Conservation (phyloP, 2,113 vertebrate species). For the Heterotilapia buettikoferi region DNA sequence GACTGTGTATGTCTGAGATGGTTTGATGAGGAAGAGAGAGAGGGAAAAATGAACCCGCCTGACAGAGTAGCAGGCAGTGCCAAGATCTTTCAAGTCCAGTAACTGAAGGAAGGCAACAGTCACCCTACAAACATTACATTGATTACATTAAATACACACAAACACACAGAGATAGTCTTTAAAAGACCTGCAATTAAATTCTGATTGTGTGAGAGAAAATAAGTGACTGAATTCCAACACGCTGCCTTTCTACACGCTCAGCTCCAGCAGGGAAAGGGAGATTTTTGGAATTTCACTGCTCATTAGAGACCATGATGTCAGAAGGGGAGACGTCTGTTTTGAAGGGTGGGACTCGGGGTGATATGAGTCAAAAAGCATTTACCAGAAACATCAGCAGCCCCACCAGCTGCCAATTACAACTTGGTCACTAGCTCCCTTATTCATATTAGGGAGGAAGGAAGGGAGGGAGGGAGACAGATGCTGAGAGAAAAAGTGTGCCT, state of each 20-base stretch:
- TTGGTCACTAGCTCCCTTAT: slow-evolving; percentile 2
- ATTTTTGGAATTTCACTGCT: background rate
- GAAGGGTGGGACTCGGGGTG: slow-evolving; percentile 68
- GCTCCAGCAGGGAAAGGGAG: background rate
- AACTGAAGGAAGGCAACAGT: background rate
- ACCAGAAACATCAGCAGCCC: slow-evolving; percentile 40
- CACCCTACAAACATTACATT: background rate
- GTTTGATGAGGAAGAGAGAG: background rate
- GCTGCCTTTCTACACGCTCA: background rate
- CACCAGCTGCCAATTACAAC: slow-evolving; percentile 36
- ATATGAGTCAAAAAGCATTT: slow-evolving; percentile 65
- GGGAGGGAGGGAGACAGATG: background rate
- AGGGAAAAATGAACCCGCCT: background rate
- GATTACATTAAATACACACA: background rate
- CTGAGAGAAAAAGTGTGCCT: background rate
- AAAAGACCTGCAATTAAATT: background rate
- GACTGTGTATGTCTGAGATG: background rate
- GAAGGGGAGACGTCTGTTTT: slow-evolving; percentile 49
- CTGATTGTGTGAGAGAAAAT: background rate
- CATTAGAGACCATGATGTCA: slow-evolving; percentile 60
- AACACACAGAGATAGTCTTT: background rate
- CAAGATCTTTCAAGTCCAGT: background rate
- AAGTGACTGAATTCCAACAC: background rate
- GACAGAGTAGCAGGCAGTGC: background rate
- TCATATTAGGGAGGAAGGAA: background rate